Percentiles rank a stretch among this genome's conserved stretches.
Evolutionary conservation across 2,888 invertebrate species (phyloP).

Genomic region (Theretra japonica): DNA sequence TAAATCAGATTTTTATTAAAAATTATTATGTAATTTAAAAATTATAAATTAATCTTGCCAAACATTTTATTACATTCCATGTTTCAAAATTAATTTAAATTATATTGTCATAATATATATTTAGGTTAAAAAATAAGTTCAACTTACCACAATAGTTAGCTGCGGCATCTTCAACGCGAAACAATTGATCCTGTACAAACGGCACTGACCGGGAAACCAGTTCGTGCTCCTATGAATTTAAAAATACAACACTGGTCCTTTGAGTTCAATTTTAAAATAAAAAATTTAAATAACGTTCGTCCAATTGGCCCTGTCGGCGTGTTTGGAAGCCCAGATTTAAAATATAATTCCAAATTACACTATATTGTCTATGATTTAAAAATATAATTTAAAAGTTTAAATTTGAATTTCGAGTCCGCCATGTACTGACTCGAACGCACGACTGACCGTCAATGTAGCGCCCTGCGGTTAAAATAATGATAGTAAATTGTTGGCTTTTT

Average conservation of each 20-base stretch:
- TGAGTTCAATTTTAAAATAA: background rate
- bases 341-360: background rate
- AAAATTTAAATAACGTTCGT: background rate
- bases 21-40: too few species aligned
- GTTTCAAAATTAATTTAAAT: too few species aligned
- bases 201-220: slow-evolving; percentile 61
- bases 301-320: too few species aligned
- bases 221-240: slow-evolving; percentile 41
- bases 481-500: slow-evolving; percentile 72
- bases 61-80: background rate
- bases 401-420: slow-evolving; percentile 43
- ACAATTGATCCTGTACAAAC: slow-evolving; percentile 33
- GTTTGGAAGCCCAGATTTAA: background rate
- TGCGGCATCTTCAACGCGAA: slow-evolving; percentile 50
- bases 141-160: slow-evolving; percentile 56
- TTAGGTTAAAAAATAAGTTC: background rate
- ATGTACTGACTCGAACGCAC: slow-evolving; percentile 54
- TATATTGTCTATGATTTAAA: slow-evolving; percentile 31
- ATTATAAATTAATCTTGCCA: too few species aligned
- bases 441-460: slow-evolving; percentile 49
- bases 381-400: slow-evolving; percentile 32
- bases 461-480: slow-evolving; percentile 79
- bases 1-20: too few species aligned
- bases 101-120: background rate
- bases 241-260: slow-evolving; percentile 29